Evolutionary conservation across 2,797 vertebrate genomes (phyloP).

Genomic region (Poecilia picta): DNA sequence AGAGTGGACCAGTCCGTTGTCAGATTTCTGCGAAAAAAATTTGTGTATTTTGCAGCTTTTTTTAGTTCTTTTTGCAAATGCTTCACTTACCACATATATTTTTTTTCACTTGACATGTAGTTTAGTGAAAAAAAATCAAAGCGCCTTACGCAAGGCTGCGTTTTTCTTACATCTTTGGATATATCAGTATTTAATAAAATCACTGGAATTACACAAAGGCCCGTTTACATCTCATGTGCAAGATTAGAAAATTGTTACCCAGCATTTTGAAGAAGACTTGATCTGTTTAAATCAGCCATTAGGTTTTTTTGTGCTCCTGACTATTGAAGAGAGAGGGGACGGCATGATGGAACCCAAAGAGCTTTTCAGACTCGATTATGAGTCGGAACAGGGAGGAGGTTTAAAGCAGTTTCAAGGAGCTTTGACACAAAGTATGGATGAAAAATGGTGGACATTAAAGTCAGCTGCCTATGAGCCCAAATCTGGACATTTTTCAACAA

Average conservation of each 20-base stretch:
- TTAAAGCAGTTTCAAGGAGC: neutral
- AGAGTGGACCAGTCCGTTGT: neutral
- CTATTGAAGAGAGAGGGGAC: neutral
- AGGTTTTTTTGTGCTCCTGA: neutral
- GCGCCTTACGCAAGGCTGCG: neutral
- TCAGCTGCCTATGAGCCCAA: neutral
- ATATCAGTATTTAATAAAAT: neutral
- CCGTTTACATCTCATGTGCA: constrained; percentile 21
- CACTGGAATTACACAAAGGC: neutral
- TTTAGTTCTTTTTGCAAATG: neutral
- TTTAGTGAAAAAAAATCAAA: neutral
- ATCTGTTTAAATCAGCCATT: neutral
- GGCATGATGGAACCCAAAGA: too few species aligned
- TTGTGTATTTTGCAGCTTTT: neutral
- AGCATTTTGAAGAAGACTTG: neutral
- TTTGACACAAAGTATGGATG: neutral
- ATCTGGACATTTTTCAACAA: neutral
- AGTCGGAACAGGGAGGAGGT: neutral
- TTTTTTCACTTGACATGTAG: neutral
- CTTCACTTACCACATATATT: neutral
- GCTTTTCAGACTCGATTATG: neutral
- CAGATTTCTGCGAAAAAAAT: constrained; percentile 22
- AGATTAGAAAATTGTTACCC: neutral
- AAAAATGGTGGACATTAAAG: neutral
- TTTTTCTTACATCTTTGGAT: neutral